A percentile compares a stretch with the other conserved stretches of the same genome.
Evolutionary conservation across 2,113 vertebrate species (phyloP).

Genomic region (Gallinago paraguaiae): DNA sequence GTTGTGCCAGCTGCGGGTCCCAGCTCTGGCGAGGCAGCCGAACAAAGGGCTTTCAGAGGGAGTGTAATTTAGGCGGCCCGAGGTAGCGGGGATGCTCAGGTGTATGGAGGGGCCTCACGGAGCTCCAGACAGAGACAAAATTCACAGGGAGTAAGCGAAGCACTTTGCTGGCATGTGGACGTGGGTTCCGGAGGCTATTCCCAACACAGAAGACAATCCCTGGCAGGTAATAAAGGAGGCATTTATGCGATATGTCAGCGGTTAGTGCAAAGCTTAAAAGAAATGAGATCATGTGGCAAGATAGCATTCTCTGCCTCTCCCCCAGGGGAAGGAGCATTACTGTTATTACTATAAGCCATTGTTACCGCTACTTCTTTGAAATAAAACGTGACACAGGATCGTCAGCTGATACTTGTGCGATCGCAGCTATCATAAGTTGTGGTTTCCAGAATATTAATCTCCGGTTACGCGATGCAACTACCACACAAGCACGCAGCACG

Average conservation of each 20-base stretch:
- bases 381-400: constrained; percentile 82
- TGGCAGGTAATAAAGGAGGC: constrained; percentile 90
- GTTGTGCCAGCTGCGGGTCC: constrained; percentile 55
- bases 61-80: constrained; percentile 73
- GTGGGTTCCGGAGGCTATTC: constrained; percentile 78
- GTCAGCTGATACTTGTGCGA: constrained; percentile 97
- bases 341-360: constrained; percentile 89
- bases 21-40: constrained; percentile 10
- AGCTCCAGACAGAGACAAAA: constrained; percentile 78
- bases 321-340: constrained; percentile 79
- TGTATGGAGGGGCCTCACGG: constrained; percentile 75
- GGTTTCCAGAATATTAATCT: constrained; percentile 71
- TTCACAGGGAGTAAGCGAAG: constrained; percentile 79
- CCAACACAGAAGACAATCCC: constrained; percentile 85
- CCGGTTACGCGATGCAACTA: constrained; percentile 75
- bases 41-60: constrained; percentile 81
- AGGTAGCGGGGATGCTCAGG: constrained; percentile 77
- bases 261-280: constrained; percentile 85
- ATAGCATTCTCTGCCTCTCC: constrained; percentile 83
- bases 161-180: constrained; percentile 80
- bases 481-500: constrained; percentile 25
- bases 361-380: constrained; percentile 81
- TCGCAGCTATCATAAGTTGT: constrained; percentile 76
- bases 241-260: constrained; percentile 88
- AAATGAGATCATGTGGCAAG: constrained; percentile 87